A percentile compares a stretch with the other conserved stretches of the same genome.
Evolutionary conservation across 1,140 invertebrate species (phyloP).

Genomic region (Monochamus saltuarius): DNA sequence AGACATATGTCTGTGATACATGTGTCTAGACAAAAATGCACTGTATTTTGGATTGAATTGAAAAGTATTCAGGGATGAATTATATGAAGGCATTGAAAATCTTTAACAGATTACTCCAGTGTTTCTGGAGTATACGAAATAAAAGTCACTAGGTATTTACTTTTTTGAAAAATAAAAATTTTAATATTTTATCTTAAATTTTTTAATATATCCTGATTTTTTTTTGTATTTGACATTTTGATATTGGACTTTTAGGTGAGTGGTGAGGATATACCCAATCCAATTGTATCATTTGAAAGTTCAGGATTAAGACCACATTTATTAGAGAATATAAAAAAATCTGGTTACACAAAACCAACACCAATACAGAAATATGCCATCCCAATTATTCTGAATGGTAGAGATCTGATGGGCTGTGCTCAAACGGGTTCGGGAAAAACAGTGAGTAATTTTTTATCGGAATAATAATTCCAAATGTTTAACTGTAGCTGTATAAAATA

Average conservation of each 20-base stretch:
- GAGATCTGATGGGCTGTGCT: slow-evolving; percentile 96
- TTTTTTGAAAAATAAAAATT: too few species aligned
- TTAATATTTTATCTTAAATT: too few species aligned
- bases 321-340: slow-evolving; percentile 75
- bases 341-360: slow-evolving; percentile 84
- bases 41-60: too few species aligned
- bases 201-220: slow-evolving; percentile 15
- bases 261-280: slow-evolving; percentile 65
- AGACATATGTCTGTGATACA: too few species aligned
- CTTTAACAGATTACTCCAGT: too few species aligned
- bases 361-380: slow-evolving; percentile 92
- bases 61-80: too few species aligned
- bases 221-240: slow-evolving; percentile 30
- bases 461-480: too few species aligned
- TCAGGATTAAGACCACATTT: slow-evolving; percentile 68
- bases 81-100: too few species aligned
- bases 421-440: slow-evolving; percentile 96
- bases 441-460: slow-evolving; percentile 16
- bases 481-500: too few species aligned
- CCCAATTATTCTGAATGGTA: slow-evolving; percentile 73
- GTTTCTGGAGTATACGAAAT: too few species aligned
- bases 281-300: slow-evolving; percentile 70
- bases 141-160: too few species aligned
- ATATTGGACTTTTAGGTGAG: slow-evolving; percentile 61
- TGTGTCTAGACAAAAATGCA: too few species aligned